These are phyloP conservation scores for Hestina assimilis DNA, from an alignment of 1,140 invertebrate genomes.

Conservation along the genomic window DNA sequence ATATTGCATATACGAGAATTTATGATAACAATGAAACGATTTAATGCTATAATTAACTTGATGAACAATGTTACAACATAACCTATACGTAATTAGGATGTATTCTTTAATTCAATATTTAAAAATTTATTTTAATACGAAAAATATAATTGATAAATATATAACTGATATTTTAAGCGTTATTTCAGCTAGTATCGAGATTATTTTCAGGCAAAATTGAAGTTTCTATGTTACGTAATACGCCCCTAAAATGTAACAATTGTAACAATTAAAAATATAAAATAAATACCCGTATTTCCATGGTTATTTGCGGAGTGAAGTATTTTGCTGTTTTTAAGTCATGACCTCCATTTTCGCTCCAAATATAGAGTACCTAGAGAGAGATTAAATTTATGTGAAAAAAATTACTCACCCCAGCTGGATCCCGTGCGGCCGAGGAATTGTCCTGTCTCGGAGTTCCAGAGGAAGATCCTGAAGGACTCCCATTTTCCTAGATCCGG, in stretches of 20 bases:
- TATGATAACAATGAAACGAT: background rate
- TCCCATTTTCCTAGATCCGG: constrained; percentile 91
- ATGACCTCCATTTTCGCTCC: background rate
- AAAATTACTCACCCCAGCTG: constrained; percentile 91
- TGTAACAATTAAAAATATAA: too few relatives aligned
- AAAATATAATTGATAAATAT: too few relatives aligned
- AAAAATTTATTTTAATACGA: too few relatives aligned
- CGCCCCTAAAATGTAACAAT: background rate
- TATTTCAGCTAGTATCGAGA: too few relatives aligned
- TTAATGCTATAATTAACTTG: too few relatives aligned
- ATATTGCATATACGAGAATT: background rate
- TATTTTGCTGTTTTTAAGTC: background rate
- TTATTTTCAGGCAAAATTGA: too few relatives aligned
- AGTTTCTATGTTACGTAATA: constrained; percentile 4
- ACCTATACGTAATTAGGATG: too few relatives aligned
- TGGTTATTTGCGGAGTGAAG: too few relatives aligned
- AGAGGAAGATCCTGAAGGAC: constrained; percentile 89
- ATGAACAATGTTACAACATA: too few relatives aligned
- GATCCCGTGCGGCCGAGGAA: constrained; percentile 91
- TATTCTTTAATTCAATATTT: too few relatives aligned
- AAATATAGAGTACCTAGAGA: background rate
- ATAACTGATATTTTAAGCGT: too few relatives aligned
- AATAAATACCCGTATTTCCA: too few relatives aligned
- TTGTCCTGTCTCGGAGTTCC: constrained; percentile 92
- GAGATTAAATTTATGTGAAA: background rate